Evolutionary conservation across 2,797 vertebrate species (phyloP).

Genomic region (Sebastes glaucus): DNA sequence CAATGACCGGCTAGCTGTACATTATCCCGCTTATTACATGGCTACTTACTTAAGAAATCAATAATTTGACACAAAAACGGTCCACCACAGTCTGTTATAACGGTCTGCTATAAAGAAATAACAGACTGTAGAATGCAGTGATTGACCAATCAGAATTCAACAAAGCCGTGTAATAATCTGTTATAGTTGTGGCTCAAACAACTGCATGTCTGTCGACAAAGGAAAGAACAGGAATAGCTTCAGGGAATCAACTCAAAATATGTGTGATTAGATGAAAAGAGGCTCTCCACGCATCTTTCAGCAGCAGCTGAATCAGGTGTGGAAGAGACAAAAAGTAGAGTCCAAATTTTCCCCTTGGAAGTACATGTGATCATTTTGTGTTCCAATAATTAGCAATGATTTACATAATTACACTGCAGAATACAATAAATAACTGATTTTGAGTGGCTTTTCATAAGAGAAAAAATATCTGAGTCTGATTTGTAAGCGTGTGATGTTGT

Average conservation of each 20-base stretch:
- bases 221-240: background rate
- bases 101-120: too few relatives aligned
- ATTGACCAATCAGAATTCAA: too few relatives aligned
- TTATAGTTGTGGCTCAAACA: background rate
- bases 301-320: conserved; percentile 1
- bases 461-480: background rate
- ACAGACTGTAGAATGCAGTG: too few relatives aligned
- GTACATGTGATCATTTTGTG: background rate
- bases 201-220: background rate
- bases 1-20: too few relatives aligned
- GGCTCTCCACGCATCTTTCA: background rate
- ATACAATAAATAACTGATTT: background rate
- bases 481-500: background rate
- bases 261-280: background rate
- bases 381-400: background rate
- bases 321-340: background rate
- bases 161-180: too few relatives aligned
- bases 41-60: too few relatives aligned
- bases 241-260: background rate
- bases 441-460: background rate
- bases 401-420: background rate
- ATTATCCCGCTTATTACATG: too few relatives aligned
- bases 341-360: background rate
- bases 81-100: too few relatives aligned
- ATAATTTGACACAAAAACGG: too few relatives aligned